Conservation (phyloP, 1,140 invertebrate species). For the Drosophila pseudoananassae region DNA sequence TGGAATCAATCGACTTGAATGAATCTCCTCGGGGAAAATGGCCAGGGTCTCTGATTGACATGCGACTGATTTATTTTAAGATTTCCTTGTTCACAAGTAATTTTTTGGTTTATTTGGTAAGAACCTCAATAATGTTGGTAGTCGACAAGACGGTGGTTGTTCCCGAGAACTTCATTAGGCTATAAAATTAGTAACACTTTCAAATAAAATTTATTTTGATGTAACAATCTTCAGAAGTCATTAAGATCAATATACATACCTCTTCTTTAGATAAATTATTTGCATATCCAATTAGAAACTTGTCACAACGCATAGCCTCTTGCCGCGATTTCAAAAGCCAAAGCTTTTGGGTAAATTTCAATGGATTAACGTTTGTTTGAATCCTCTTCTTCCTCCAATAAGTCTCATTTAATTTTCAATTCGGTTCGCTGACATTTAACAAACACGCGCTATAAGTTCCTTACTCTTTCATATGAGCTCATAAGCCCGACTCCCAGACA, state of each 20-base stretch:
- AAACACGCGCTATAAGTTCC: conserved; percentile 20
- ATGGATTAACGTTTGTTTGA: conserved; percentile 17
- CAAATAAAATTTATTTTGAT: background rate
- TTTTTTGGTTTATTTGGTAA: background rate
- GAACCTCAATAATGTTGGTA: background rate
- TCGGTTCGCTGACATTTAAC: conserved; percentile 37
- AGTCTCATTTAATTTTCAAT: conserved; percentile 60
- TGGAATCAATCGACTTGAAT: conserved; percentile 37
- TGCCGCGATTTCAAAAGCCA: conserved; percentile 33
- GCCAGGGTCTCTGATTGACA: conserved; percentile 20
- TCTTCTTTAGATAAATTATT: no score
- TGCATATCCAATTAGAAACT: conserved; percentile 15
- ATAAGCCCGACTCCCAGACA: conserved; percentile 12
- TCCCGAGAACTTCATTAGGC: background rate
- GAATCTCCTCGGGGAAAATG: conserved; percentile 7
- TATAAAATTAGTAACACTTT: background rate
- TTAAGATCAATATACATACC: background rate
- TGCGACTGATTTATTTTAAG: conserved; percentile 13
- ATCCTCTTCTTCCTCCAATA: conserved; percentile 33
- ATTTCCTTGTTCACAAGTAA: background rate
- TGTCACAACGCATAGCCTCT: background rate
- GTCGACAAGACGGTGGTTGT: background rate
- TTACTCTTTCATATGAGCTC: conserved; percentile 19
- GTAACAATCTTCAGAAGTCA: background rate
- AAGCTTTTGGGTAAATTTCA: background rate